A percentile compares a stretch with the other conserved stretches of the same genome.
These are phyloP conservation scores for Meandrusa payeni DNA, from an alignment of 2,888 invertebrate species.

Conservation along the genomic window DNA sequence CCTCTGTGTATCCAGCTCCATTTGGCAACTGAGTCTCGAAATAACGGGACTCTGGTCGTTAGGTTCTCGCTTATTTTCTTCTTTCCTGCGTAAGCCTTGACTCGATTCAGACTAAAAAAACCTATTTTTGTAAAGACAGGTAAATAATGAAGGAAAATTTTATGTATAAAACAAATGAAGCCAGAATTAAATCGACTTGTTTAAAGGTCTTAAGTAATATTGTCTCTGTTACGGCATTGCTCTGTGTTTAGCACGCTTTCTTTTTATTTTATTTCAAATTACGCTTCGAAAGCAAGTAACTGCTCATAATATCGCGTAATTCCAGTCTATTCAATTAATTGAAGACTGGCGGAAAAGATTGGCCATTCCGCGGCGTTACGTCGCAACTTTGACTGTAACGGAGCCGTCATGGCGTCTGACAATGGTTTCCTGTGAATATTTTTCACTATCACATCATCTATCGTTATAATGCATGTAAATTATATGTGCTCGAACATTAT, in stretches of 20 bases:
- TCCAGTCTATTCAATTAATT: conserved; percentile 10
- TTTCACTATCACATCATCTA: conserved; percentile 1
- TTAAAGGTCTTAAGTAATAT: background rate
- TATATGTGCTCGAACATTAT: too few species aligned
- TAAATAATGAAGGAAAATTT: too few species aligned
- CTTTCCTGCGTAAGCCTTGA: too few species aligned
- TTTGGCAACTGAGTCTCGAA: too few species aligned
- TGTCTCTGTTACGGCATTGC: background rate
- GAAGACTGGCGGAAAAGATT: conserved; percentile 14
- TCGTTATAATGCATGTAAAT: too few species aligned
- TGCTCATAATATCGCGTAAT: conserved; percentile 17
- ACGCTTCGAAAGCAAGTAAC: conserved; percentile 13
- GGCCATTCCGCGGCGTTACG: conserved; percentile 12
- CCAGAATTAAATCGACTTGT: too few species aligned
- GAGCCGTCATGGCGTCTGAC: background rate
- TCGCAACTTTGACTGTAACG: conserved; percentile 2
- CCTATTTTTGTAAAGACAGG: too few species aligned
- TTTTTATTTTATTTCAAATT: conserved; percentile 16
- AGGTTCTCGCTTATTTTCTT: too few species aligned
- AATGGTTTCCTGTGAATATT: conserved; percentile 5
- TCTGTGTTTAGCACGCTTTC: conserved; percentile 14
- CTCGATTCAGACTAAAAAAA: too few species aligned
- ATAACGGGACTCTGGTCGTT: too few species aligned
- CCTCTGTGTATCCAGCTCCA: too few species aligned
- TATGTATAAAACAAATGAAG: too few species aligned